These are phyloP conservation scores for Montipora foliosa DNA, from an alignment of 64 coral and sea anemone genomes.

Conservation along the genomic window DNA sequence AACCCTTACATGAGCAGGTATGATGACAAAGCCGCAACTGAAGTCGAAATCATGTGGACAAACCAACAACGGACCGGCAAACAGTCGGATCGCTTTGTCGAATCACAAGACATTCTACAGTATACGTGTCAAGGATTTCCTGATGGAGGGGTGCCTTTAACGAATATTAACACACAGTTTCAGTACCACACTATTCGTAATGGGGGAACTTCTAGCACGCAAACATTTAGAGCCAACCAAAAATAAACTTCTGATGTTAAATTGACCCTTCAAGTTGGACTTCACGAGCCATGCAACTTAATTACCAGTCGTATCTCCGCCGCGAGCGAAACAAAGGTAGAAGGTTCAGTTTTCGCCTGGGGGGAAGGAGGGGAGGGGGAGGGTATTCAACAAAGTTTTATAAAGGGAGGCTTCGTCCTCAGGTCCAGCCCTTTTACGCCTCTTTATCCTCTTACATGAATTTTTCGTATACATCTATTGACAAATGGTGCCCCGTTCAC, in stretches of 20 bases:
- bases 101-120: conserved; percentile 32
- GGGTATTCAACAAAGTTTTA: not conserved
- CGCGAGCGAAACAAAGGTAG: conserved; percentile 49
- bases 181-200: conserved; percentile 22
- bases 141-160: not conserved
- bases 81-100: not conserved
- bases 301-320: conserved; percentile 5
- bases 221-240: not conserved
- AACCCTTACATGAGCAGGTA: not conserved
- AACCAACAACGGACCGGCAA: not conserved
- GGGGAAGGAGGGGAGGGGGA: too few relatives aligned
- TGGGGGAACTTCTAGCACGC: not conserved
- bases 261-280: not conserved
- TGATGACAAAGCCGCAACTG: conserved; percentile 20
- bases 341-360: too few relatives aligned
- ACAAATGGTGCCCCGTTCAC: not conserved
- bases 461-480: not conserved
- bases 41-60: not conserved
- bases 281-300: conserved; percentile 36
- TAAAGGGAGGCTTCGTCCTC: not conserved
- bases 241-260: not conserved
- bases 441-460: not conserved
- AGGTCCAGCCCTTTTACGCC: not conserved
- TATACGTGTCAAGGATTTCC: conserved; percentile 32
- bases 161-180: conserved; percentile 2